phyloP scores from a whole-genome alignment of 2,797 vertebrate genomes.

The Sebastes matsubarae region DNA sequence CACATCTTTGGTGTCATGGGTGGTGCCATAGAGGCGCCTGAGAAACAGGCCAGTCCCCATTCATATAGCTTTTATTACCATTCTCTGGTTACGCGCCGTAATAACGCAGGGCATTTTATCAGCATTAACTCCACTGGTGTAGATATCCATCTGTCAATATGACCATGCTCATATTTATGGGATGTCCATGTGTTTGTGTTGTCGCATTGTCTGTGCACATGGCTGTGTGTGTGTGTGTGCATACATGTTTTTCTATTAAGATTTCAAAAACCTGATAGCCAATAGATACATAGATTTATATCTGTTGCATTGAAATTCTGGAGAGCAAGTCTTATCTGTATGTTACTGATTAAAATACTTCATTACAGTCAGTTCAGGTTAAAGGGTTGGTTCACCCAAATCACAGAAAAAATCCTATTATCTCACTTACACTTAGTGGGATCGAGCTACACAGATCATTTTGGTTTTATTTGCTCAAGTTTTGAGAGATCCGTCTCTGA shows the following conservation, averaged over 20 bases:
- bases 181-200: conserved; percentile 35
- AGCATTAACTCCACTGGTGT: conserved; percentile 67
- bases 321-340: not conserved
- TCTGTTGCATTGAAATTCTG: not conserved
- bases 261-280: conserved; percentile 7
- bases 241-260: conserved; percentile 66
- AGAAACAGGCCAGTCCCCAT: conserved; percentile 66
- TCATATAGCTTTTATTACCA: conserved; percentile 75
- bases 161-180: conserved; percentile 51
- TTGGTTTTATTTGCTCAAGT: not conserved
- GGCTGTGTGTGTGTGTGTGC: not conserved
- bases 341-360: not conserved
- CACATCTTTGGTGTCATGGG: conserved; percentile 81
- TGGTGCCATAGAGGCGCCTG: conserved; percentile 78
- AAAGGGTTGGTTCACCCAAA: not conserved
- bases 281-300: not conserved
- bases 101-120: conserved; percentile 63
- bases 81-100: conserved; percentile 77
- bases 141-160: conserved; percentile 76
- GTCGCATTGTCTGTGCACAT: not conserved
- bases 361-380: not conserved
- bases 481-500: not conserved
- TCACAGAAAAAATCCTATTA: not conserved
- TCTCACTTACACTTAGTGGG: not conserved
- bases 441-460: not conserved